Percentiles rank a stretch among this genome's conserved stretches.
Conservation (phyloP, 2,888 invertebrate species). For the Margaritifera margaritifera region DNA sequence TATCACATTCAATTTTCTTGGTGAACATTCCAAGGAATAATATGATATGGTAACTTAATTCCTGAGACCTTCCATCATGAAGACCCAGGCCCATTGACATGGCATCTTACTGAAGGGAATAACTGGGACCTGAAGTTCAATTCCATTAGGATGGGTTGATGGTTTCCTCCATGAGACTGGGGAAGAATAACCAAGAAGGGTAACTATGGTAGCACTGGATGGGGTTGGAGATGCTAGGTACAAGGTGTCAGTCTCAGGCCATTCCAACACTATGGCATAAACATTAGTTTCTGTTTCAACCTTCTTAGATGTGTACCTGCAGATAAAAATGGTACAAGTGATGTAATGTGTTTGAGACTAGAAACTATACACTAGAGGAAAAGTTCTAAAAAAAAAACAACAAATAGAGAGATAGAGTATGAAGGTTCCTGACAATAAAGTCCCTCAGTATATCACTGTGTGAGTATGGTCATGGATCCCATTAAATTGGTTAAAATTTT, state of each 20-base stretch:
- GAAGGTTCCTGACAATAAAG: no score
- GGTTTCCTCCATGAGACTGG: constrained; percentile 38
- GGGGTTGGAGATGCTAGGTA: constrained; percentile 74
- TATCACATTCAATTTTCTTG: no score
- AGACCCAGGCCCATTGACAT: constrained; percentile 65
- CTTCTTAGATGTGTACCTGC: no score
- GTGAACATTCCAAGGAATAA: no score
- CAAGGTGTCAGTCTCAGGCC: constrained; percentile 80
- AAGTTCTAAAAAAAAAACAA: no score
- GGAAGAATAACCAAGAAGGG: constrained; percentile 75
- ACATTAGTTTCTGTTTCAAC: constrained; percentile 65
- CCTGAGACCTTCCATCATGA: constrained; percentile 57
- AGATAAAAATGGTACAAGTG: no score
- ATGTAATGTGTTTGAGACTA: no score
- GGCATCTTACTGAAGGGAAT: constrained; percentile 57
- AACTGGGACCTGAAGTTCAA: constrained; percentile 58
- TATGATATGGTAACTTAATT: constrained; percentile 10
- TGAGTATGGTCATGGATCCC: no score
- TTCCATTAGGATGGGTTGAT: constrained; percentile 33
- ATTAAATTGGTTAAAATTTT: no score
- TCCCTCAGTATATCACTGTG: no score
- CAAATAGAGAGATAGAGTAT: no score
- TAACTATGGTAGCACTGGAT: constrained; percentile 70
- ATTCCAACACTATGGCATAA: constrained; percentile 81
- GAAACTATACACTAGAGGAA: no score